A percentile compares a stretch with the other conserved stretches of the same genome.
Evolutionary conservation across 2,888 invertebrate species (phyloP).

Genomic region (Bugula neritina): DNA sequence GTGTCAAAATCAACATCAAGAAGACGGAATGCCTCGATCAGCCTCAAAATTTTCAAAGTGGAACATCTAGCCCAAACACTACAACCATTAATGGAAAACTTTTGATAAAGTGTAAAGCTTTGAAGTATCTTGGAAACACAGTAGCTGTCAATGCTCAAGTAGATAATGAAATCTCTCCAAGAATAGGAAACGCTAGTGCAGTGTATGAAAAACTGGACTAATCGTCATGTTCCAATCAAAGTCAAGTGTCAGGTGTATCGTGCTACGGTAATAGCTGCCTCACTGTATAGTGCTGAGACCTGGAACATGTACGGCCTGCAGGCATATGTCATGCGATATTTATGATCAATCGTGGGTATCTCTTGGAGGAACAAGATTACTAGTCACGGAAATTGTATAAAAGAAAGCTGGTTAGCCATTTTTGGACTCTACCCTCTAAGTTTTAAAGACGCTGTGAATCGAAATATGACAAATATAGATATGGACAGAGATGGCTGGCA

Average conservation of each 20-base stretch:
- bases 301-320: no score
- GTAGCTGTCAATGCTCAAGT: slow-evolving; percentile 12
- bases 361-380: no score
- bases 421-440: no score
- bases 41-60: slow-evolving; percentile 6
- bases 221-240: no score
- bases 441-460: no score
- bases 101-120: slow-evolving; percentile 9
- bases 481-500: no score
- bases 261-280: slow-evolving; percentile 3
- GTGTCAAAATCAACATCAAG: not conserved
- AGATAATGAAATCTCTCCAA: slow-evolving; percentile 1
- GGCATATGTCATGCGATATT: slow-evolving; percentile 15
- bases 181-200: slow-evolving; percentile 11
- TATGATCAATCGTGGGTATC: no score
- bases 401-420: no score
- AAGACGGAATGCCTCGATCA: slow-evolving; percentile 17
- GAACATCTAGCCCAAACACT: not conserved
- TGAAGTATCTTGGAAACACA: slow-evolving; percentile 19
- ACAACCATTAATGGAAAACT: no score
- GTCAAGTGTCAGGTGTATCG: no score
- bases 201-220: slow-evolving; percentile 12
- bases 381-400: slow-evolving; percentile 6
- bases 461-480: no score
- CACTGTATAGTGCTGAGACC: no score